Base-by-base conservation (phyloP, 2,888 invertebrate genomes). In the Nudaria mundana region DNA sequence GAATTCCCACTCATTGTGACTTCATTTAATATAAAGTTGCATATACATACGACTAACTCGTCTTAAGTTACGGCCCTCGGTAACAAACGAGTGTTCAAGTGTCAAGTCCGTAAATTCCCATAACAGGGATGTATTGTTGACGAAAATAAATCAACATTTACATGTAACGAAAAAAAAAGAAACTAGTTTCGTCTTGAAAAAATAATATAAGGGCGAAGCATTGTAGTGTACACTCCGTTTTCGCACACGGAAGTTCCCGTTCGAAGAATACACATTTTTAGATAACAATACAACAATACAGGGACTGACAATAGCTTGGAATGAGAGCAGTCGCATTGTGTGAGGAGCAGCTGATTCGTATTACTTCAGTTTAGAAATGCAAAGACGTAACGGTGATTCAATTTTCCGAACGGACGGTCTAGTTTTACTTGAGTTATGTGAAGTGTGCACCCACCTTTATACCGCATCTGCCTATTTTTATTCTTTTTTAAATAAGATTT, bases 111-210 rank as follows among this genome's bases (percentile, higher is more conserved):
- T 70, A 71, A 76, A 76, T 86, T 85, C 86, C 85, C 83, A 84
- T 81, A 79, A 74, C 69, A 47, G 66, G 64, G 65, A 68, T 53
- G 71, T 60, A 82, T 84, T 85, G 86, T 85, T 86, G 84, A 81
- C 82, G 71, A 75, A 80, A 84, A 84, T 85, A 83, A 84, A 84
- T 85, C 84, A 84, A 78, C 76, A 83, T 82, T 81, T 81, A 84
- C 82, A 81, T 81, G 78, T 60, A 70, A 41, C 40, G 30, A 77
- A 76, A 79, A 59, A 77, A 72, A 76, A 79, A 59, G 76, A 72
- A 81, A 83, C 85, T 68, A 76, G 85, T 85, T 82, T 71, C 58
- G 67, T 63, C 58, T 43, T 37, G 47, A 63, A 70, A 75, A 73
- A 68, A 72, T 63, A 55, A 71, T n/a, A n/a, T n/a, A 74, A 76